phyloP scores from a whole-genome alignment of 2,888 invertebrate species.

The Onthophagus sagittarius region DNA sequence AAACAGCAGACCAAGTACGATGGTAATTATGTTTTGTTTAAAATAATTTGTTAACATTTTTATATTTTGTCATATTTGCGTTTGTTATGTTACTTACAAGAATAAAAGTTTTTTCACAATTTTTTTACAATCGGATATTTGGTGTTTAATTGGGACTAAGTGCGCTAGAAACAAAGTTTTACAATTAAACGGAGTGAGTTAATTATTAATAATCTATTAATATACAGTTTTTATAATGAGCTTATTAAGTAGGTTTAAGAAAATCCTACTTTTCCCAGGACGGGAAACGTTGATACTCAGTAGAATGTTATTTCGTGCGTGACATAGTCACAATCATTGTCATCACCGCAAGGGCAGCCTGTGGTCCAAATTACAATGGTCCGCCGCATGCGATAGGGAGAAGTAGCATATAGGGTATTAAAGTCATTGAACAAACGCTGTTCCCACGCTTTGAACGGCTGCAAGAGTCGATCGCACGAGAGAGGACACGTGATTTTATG shows the following conservation, averaged over 20 bases:
- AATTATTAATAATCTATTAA: too few species aligned
- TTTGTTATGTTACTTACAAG: too few species aligned
- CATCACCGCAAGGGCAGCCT: background rate
- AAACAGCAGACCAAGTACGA: too few species aligned
- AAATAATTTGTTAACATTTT: too few species aligned
- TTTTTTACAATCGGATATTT: too few species aligned
- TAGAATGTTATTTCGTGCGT: background rate
- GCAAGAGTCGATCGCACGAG: background rate
- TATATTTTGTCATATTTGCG: too few species aligned
- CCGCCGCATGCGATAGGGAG: conserved; percentile 21
- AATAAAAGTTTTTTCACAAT: too few species aligned
- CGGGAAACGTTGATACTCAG: background rate
- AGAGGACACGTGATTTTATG: background rate
- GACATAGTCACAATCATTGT: background rate
- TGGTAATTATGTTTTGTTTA: too few species aligned
- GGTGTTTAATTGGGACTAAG: too few species aligned
- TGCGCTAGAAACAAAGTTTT: too few species aligned
- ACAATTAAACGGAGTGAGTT: too few species aligned
- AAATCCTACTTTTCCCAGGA: background rate
- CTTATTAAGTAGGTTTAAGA: background rate
- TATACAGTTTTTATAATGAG: too few species aligned
- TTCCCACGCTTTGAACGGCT: conserved; percentile 33
- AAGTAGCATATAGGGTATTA: conserved; percentile 31
- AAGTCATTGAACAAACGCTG: conserved; percentile 32
- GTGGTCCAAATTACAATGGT: conserved; percentile 23